phyloP scores from a whole-genome alignment of 1,140 invertebrate species.

The Plectus sambesii region DNA sequence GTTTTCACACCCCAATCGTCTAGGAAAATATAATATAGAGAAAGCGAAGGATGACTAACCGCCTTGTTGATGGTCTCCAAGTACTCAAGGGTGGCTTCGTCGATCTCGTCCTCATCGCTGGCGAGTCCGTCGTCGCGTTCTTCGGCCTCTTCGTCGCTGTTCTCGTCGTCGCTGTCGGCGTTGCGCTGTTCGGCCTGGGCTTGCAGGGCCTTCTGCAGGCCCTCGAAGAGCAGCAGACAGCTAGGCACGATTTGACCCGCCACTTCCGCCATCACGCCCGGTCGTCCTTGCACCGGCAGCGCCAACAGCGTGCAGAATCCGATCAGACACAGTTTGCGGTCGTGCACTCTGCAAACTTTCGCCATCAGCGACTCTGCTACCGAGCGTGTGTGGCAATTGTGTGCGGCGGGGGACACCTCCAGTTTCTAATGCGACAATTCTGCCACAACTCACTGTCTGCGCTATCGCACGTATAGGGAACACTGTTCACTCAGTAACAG shows the following conservation, averaged over 20 bases:
- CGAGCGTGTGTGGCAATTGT: constrained; percentile 5
- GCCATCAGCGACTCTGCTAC: constrained; percentile 8
- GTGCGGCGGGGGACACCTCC: background rate
- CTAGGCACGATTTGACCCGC: constrained; percentile 21
- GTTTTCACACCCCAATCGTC: no score
- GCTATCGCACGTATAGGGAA: no score
- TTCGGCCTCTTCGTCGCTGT: constrained; percentile 16
- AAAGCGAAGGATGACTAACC: no score
- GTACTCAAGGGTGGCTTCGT: constrained; percentile 24
- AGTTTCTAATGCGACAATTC: no score
- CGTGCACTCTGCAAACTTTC: constrained; percentile 36
- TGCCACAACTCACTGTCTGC: no score
- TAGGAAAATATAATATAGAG: no score
- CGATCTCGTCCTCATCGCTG: constrained; percentile 38
- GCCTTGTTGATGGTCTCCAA: constrained; percentile 15
- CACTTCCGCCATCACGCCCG: constrained; percentile 23
- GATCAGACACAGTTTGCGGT: constrained; percentile 38
- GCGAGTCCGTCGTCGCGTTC: constrained; percentile 27
- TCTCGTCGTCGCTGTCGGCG: constrained; percentile 28
- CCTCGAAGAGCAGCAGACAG: constrained; percentile 29
- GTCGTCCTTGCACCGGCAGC: constrained; percentile 22
- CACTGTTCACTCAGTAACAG: no score
- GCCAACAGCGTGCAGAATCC: constrained; percentile 28
- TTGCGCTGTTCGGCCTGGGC: constrained; percentile 23
- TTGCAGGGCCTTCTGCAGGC: constrained; percentile 31